Percentiles rank a stretch among this genome's conserved stretches.
phyloP scores from a whole-genome alignment of 2,797 vertebrate species.

The Hapalemur alaotrensis region DNA sequence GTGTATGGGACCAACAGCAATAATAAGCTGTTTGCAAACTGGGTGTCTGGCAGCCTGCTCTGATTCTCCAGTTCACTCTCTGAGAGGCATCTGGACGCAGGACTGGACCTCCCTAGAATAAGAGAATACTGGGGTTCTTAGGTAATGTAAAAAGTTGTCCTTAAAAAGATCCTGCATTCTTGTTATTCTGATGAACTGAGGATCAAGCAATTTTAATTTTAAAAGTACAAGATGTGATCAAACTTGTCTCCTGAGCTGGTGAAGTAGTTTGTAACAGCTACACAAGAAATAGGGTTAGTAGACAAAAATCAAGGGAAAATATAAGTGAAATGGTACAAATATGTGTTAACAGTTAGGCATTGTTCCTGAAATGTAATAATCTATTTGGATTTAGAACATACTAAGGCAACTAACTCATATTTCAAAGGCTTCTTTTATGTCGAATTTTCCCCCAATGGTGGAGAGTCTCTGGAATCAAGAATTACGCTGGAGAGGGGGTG shows the following conservation, averaged over 20 bases:
- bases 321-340: neutral
- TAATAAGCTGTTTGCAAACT: neutral
- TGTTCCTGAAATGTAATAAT: neutral
- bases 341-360: neutral
- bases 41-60: neutral
- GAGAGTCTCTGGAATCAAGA: neutral
- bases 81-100: neutral
- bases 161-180: neutral
- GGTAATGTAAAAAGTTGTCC: neutral
- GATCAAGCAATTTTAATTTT: neutral
- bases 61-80: neutral
- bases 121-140: neutral
- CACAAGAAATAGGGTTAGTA: neutral
- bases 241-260: constrained; percentile 31
- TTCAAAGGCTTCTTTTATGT: constrained; percentile 4
- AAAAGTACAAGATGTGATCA: neutral
- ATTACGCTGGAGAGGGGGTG: neutral
- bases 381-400: neutral
- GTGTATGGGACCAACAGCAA: neutral
- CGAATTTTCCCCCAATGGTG: neutral
- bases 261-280: neutral
- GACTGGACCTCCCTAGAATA: neutral
- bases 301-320: neutral
- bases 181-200: neutral
- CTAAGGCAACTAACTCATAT: neutral